phyloP scores from a whole-genome alignment of 2,797 vertebrate species.

The Borostomias antarcticus region DNA sequence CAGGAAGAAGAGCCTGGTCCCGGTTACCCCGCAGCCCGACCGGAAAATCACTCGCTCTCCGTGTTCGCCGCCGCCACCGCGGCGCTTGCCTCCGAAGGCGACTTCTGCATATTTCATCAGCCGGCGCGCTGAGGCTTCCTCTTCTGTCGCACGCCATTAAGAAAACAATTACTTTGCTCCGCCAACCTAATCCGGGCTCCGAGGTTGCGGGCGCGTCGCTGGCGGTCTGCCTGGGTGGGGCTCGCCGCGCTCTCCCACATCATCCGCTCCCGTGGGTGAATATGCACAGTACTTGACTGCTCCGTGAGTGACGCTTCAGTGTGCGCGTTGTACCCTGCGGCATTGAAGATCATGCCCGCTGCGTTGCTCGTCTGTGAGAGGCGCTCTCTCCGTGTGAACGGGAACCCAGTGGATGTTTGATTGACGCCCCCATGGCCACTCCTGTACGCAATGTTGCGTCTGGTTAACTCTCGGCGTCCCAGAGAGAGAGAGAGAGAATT shows the following conservation, averaged over 20 bases:
- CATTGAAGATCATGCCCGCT: conserved; percentile 6
- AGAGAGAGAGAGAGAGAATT: no score
- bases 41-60: conserved; percentile 58
- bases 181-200: conserved; percentile 43
- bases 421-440: no score
- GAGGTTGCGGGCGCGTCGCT: conserved; percentile 58
- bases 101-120: conserved; percentile 46
- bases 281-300: conserved; percentile 13
- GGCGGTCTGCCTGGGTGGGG: no score
- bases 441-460: neutral
- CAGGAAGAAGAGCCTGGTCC: conserved; percentile 36
- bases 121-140: conserved; percentile 53
- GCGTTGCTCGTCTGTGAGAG: no score
- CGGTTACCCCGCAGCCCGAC: conserved; percentile 45
- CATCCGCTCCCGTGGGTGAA: conserved; percentile 32
- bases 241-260: conserved; percentile 30
- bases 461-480: neutral
- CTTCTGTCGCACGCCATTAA: conserved; percentile 68
- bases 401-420: no score
- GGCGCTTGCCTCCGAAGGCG: conserved; percentile 28
- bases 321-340: conserved; percentile 7
- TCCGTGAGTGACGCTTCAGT: conserved; percentile 17
- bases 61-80: conserved; percentile 27
- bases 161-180: conserved; percentile 69
- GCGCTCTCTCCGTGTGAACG: no score